These are phyloP conservation scores for Opisthograptis luteolata DNA, from an alignment of 2,888 invertebrate genomes.

Conservation along the genomic window DNA sequence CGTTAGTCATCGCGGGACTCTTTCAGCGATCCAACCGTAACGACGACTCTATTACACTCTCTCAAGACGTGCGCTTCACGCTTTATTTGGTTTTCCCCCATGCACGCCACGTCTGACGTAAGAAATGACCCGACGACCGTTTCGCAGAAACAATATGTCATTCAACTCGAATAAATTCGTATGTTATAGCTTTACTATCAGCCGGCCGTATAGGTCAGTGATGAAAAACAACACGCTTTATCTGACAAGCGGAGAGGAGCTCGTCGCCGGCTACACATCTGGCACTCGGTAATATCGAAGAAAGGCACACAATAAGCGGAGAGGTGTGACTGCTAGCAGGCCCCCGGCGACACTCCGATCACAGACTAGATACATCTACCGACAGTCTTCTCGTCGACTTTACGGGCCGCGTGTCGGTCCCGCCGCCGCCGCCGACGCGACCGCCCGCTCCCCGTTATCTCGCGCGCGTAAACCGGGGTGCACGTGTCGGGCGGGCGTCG, in stretches of 20 bases:
- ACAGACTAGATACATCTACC: slow-evolving; percentile 82
- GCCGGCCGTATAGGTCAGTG: slow-evolving; percentile 24
- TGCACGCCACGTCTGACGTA: slow-evolving; percentile 17
- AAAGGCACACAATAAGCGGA: slow-evolving; percentile 84
- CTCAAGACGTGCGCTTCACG: slow-evolving; percentile 14
- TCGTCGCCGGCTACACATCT: slow-evolving; percentile 58
- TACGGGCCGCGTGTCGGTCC: slow-evolving; percentile 25
- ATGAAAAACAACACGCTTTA: slow-evolving; percentile 16
- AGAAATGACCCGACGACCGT: slow-evolving; percentile 3
- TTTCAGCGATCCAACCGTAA: slow-evolving; percentile 30
- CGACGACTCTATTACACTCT: slow-evolving; percentile 31
- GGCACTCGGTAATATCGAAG: slow-evolving; percentile 75
- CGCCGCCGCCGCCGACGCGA: slow-evolving; percentile 45
- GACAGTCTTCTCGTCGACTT: slow-evolving; percentile 70
- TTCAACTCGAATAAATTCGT: slow-evolving; percentile 7
- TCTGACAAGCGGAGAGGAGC: slow-evolving; percentile 41
- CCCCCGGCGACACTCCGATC: slow-evolving; percentile 83
- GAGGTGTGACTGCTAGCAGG: slow-evolving; percentile 78
- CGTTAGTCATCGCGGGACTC: slow-evolving; percentile 55
- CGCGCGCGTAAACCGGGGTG: no score
- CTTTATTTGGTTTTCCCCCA: slow-evolving; percentile 26
- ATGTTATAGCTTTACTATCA: slow-evolving; percentile 1
- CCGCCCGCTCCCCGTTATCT: no score
- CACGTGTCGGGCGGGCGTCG: neutral
- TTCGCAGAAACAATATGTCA: slow-evolving; percentile 19